Percentiles rank a stretch among this genome's conserved stretches.
Conservation (phyloP, 2,113 vertebrate genomes). For the Pelecanoides urinatrix region DNA sequence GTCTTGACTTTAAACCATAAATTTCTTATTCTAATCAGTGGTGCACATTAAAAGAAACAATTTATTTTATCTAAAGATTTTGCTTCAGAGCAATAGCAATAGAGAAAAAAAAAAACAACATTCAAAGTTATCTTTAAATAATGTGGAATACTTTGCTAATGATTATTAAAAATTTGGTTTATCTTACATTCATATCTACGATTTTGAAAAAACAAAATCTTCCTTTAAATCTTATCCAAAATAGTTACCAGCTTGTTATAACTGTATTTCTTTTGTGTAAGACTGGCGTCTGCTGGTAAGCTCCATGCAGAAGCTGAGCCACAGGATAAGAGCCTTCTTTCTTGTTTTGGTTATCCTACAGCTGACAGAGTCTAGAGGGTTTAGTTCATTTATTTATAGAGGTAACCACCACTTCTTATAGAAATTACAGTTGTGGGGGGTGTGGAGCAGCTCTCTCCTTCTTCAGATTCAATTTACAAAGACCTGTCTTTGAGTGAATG, state of each 20-base stretch:
- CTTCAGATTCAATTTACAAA: neutral
- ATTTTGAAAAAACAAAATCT: neutral
- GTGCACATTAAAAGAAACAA: neutral
- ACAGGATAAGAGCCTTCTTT: neutral
- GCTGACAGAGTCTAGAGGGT: neutral
- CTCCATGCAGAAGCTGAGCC: neutral
- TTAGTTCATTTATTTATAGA: neutral
- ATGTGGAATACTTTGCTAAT: neutral
- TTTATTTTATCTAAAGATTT: neutral
- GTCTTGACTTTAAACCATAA: neutral
- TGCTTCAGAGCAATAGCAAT: neutral
- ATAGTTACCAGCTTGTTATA: neutral
- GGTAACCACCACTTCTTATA: neutral
- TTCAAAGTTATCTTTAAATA: neutral
- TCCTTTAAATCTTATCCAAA: neutral
- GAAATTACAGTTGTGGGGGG: neutral
- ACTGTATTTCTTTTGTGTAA: neutral
- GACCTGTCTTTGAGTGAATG: neutral
- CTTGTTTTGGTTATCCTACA: neutral
- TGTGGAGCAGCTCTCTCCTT: neutral
- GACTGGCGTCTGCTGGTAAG: constrained; percentile 15
- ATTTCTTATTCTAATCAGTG: neutral
- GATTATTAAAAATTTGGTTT: neutral
- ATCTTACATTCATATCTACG: neutral
- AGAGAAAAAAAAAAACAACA: neutral